phyloP scores from a whole-genome alignment of 2,113 vertebrate species.

The Gadus macrocephalus region DNA sequence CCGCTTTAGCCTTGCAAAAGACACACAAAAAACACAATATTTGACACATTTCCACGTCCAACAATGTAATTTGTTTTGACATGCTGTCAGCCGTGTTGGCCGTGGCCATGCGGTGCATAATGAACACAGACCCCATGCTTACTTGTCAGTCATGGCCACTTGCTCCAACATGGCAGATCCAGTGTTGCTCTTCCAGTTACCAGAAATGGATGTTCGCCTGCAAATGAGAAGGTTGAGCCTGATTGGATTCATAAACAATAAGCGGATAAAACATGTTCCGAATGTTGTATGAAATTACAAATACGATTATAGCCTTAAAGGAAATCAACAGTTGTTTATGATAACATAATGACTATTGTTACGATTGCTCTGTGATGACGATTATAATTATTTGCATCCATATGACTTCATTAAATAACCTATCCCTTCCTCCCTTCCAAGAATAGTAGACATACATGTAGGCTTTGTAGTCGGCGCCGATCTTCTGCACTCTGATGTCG shows the following conservation, averaged over 20 bases:
- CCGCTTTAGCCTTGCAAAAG: too few species aligned
- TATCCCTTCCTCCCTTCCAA: too few species aligned
- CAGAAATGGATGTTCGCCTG: constrained; percentile 98
- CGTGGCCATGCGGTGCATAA: constrained; percentile 26
- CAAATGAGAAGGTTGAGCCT: constrained; percentile 21
- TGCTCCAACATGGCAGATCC: constrained; percentile 99
- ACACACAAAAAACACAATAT: too few species aligned
- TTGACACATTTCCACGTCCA: too few species aligned
- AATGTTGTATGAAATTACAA: background rate
- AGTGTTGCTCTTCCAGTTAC: constrained; percentile 98
- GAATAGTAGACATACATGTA: constrained; percentile 81
- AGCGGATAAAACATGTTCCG: background rate
- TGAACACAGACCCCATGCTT: constrained; percentile 54
- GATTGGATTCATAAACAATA: constrained; percentile 6
- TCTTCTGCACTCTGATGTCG: constrained; percentile 98
- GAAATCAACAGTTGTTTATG: too few species aligned
- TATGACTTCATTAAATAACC: background rate
- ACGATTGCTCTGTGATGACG: too few species aligned
- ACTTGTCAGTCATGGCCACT: constrained; percentile 99
- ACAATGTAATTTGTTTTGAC: constrained; percentile 8
- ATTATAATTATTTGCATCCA: background rate
- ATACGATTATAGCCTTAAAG: too few species aligned
- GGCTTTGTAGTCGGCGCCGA: constrained; percentile 94
- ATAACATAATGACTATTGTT: too few species aligned
- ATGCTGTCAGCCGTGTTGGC: constrained; percentile 19